A percentile compares a stretch with the other conserved stretches of the same genome.
phyloP scores from a whole-genome alignment of 2,888 invertebrate species.

The Gasteruption jaculator region DNA sequence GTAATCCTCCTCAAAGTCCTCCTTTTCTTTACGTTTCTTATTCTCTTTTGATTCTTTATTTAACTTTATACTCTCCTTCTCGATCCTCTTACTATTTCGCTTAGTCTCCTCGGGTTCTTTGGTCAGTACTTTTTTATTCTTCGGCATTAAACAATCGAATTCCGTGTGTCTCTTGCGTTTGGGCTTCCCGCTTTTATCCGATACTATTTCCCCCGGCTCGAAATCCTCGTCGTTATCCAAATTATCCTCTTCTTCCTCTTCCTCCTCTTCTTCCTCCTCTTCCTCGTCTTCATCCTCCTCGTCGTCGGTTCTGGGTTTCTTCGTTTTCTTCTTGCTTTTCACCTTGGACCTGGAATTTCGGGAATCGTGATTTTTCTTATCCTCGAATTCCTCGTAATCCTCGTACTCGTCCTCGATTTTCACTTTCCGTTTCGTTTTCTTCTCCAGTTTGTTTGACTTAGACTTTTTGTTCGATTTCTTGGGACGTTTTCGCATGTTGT shows the following conservation, averaged over 20 bases:
- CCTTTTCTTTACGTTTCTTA: slow-evolving; percentile 37
- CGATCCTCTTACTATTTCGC: slow-evolving; percentile 30
- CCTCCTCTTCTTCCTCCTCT: slow-evolving; percentile 30
- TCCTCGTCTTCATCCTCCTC: slow-evolving; percentile 28
- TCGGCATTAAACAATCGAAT: slow-evolving; percentile 36
- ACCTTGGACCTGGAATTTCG: slow-evolving; percentile 23
- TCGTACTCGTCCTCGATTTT: slow-evolving; percentile 27
- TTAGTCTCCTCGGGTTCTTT: slow-evolving; percentile 37
- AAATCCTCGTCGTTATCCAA: slow-evolving; percentile 24
- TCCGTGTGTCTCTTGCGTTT: slow-evolving; percentile 41
- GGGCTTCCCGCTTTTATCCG: slow-evolving; percentile 42
- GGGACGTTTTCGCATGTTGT: slow-evolving; percentile 50
- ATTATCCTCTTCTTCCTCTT: slow-evolving; percentile 29
- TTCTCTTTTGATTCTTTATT: slow-evolving; percentile 37
- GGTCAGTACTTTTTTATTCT: slow-evolving; percentile 41
- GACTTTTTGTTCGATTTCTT: slow-evolving; percentile 50
- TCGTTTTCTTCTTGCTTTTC: slow-evolving; percentile 41
- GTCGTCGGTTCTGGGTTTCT: slow-evolving; percentile 28
- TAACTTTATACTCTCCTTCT: slow-evolving; percentile 32
- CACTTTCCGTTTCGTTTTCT: slow-evolving; percentile 29
- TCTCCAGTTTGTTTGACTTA: slow-evolving; percentile 48
- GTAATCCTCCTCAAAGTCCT: slow-evolving; percentile 43
- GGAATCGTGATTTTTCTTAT: too few species aligned
- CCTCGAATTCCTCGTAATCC: too few species aligned
- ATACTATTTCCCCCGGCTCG: slow-evolving; percentile 39